Evolutionary conservation across 2,113 vertebrate genomes (phyloP), one percentile per base, ranked within the genome.

Genomic region (Erythrocercus mccallii): DNA sequence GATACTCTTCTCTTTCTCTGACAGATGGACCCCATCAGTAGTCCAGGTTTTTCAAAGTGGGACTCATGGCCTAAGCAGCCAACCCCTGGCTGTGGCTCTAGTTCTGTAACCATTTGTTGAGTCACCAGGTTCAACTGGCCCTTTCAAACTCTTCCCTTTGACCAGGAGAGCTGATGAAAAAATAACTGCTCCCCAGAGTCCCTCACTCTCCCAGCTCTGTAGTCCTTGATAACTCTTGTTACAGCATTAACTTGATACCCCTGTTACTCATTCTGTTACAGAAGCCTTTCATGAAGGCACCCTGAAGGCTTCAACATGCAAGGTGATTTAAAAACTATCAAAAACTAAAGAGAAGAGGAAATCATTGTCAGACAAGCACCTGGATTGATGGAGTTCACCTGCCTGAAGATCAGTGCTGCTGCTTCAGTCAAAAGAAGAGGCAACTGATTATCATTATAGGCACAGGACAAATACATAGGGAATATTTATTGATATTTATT

Each of bases 121-220:
- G 37, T 48, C 6, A 3, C 20, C 53, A 72, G 58, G 15, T 54
- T 83, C 0, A 0, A n/a, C 20, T 22, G 23, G 37, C 33, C 23
- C 68, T 45, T 66, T 37, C 37, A 81, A 58, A 15, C 23, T 7
- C 44, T 51, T 73, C 12, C 12, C 51, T 73, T 14, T 58, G 51
- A 58, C 37, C 22, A 44, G 51, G 8, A 73, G 33, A 58, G 57
- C 0, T 44, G 44, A 58, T 51, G 54, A 58, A 51, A 78, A 73
- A 44, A 33, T 33, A 24, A 16, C 19, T 38, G 27, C 27, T 50
- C 28, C 37, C 15, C 15, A 5, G 14, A 65, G 17, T 15, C 17
- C 27, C 15, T 51, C 23, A 4, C 15, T 58, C 51, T 73, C 12
- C 51, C 27, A 2, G 24, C 40, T 77, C 35, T 21, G 20, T 31